Conservation (phyloP, 2,888 invertebrate genomes). For the Smittia sp. region DNA sequence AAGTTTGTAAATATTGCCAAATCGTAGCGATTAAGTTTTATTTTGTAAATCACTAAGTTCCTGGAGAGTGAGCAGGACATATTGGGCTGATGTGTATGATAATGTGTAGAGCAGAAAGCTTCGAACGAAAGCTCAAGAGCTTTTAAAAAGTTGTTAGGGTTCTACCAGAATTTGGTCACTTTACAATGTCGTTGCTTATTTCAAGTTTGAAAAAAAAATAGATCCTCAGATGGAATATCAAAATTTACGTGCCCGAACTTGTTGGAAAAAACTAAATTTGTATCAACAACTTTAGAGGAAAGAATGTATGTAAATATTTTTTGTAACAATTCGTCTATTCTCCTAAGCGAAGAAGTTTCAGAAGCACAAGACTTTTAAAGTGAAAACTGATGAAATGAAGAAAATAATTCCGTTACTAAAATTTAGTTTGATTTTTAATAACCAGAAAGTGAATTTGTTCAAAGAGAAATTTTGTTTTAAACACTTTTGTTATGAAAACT, state of each 20-base stretch:
- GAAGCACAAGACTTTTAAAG: background rate
- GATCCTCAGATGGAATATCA: background rate
- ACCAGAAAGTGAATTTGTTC: background rate
- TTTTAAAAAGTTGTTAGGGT: background rate
- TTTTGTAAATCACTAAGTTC: conserved; percentile 28
- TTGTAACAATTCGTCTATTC: background rate
- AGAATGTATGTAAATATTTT: background rate
- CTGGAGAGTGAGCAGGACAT: conserved; percentile 13
- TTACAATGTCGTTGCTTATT: background rate
- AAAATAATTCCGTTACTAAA: conserved; percentile 8
- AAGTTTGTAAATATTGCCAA: conserved; percentile 16
- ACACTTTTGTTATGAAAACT: background rate
- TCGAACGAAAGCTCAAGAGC: background rate
- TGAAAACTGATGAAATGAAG: background rate
- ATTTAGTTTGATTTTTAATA: conserved; percentile 9
- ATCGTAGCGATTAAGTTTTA: background rate
- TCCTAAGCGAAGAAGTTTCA: background rate
- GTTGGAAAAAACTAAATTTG: background rate
- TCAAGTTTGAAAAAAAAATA: background rate
- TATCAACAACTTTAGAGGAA: background rate
- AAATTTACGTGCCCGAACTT: too few relatives aligned
- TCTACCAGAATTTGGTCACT: background rate
- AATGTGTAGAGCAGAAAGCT: background rate
- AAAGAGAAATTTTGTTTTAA: background rate
- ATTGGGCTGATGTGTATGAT: conserved; percentile 40